A percentile compares a stretch with the other conserved stretches of the same genome.
phyloP scores from a whole-genome alignment of 2,797 vertebrate species.

The Megalops cyprinoides region DNA sequence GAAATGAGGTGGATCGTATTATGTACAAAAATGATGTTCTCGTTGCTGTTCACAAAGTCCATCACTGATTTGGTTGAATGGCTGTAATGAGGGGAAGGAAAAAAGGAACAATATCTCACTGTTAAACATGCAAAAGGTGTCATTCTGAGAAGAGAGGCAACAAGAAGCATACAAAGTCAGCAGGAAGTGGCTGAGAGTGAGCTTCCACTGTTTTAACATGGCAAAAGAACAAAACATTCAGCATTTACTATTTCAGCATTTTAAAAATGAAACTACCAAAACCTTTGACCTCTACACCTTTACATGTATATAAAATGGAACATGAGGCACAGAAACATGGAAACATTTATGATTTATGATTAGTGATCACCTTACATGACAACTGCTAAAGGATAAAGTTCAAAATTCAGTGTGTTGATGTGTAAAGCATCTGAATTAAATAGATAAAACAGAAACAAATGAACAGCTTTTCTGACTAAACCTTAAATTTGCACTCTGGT shows the following conservation, averaged over 20 bases:
- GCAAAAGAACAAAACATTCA: background rate
- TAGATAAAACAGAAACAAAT: too few species aligned
- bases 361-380: too few species aligned
- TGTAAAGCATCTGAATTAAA: too few species aligned
- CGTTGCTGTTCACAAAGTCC: constrained; percentile 99
- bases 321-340: too few species aligned
- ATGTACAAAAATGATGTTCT: constrained; percentile 99
- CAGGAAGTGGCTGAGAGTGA: background rate
- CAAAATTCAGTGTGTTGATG: too few species aligned
- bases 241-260: background rate
- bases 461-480: too few species aligned
- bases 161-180: background rate
- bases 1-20: constrained; percentile 99
- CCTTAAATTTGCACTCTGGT: too few species aligned
- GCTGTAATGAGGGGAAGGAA: constrained; percentile 65
- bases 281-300: too few species aligned
- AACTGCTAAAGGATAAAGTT: too few species aligned
- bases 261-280: background rate
- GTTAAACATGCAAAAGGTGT: background rate
- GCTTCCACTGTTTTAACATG: background rate
- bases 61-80: constrained; percentile 99
- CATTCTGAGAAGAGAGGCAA: constrained; percentile 31
- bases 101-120: background rate
- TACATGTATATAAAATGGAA: too few species aligned
- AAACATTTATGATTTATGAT: too few species aligned